These are phyloP conservation scores for Drosophila limbata DNA, from an alignment of 2,888 invertebrate genomes.

Conservation along the genomic window DNA sequence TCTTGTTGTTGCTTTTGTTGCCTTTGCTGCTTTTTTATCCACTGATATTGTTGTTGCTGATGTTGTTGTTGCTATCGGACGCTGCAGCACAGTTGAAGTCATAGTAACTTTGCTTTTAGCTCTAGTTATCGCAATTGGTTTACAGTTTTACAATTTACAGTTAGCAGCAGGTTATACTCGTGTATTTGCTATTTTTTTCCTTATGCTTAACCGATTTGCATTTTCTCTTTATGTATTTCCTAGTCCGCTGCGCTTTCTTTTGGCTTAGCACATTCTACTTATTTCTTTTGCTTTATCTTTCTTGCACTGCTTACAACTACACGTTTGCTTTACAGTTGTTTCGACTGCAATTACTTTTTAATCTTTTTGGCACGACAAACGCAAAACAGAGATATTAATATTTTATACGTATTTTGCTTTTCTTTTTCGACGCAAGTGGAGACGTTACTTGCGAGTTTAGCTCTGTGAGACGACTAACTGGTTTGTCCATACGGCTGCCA, in stretches of 20 bases:
- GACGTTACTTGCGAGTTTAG: slow-evolving; percentile 39
- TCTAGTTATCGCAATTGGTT: slow-evolving; percentile 39
- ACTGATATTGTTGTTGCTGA: slow-evolving; percentile 35
- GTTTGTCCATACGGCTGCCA: slow-evolving; percentile 73
- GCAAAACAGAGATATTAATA: slow-evolving; percentile 17
- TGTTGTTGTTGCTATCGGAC: slow-evolving; percentile 46
- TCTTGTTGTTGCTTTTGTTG: slow-evolving; percentile 56
- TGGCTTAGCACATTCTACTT: slow-evolving; percentile 47
- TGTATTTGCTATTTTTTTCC: slow-evolving; percentile 17
- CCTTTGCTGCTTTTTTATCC: slow-evolving; percentile 47
- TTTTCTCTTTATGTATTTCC: slow-evolving; percentile 54
- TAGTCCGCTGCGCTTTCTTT: slow-evolving; percentile 35
- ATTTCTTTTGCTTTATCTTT: slow-evolving; percentile 43
- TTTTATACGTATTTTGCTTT: slow-evolving; percentile 12
- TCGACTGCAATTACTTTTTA: slow-evolving; percentile 21
- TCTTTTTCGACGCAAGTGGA: slow-evolving; percentile 17
- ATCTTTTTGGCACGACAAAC: slow-evolving; percentile 36
- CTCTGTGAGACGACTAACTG: slow-evolving; percentile 80
- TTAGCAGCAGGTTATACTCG: slow-evolving; percentile 3
- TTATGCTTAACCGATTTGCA: slow-evolving; percentile 72
- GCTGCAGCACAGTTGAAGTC: slow-evolving; percentile 85
- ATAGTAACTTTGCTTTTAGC: slow-evolving; percentile 73
- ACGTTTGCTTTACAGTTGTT: slow-evolving; percentile 34
- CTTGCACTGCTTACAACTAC: slow-evolving; percentile 50
- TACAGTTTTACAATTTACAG: slow-evolving; percentile 15